Conservation (phyloP, 2,797 vertebrate genomes). For the Zonotrichia albicollis region DNA sequence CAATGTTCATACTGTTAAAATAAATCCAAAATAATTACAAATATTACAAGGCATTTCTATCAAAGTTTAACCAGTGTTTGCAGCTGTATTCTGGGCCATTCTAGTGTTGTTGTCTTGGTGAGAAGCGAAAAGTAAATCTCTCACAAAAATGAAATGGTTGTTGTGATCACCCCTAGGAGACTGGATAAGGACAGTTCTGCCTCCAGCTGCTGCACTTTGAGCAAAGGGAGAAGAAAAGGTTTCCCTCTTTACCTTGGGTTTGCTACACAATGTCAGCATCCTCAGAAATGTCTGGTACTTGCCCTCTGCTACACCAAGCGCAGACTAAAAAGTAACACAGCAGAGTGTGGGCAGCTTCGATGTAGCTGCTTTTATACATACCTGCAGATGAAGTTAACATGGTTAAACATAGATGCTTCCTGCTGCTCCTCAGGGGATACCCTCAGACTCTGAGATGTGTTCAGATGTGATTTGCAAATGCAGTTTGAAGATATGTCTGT, state of each 20-base stretch:
- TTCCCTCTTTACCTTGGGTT: background rate
- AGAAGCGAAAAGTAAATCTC: background rate
- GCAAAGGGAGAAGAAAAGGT: background rate
- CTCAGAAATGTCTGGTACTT: background rate
- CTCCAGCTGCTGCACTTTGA: background rate
- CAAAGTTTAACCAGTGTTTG: background rate
- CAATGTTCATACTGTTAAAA: background rate
- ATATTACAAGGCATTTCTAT: background rate
- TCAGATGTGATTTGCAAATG: background rate
- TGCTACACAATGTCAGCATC: background rate
- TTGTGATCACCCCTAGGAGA: background rate
- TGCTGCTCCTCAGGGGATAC: background rate
- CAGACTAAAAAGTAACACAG: background rate
- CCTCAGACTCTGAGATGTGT: background rate
- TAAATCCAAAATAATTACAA: conserved; percentile 5
- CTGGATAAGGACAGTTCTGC: background rate
- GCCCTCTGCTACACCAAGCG: background rate
- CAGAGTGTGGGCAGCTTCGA: background rate
- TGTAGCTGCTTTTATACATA: background rate
- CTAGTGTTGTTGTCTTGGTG: background rate
- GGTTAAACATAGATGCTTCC: background rate
- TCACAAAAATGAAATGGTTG: background rate
- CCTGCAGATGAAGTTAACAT: background rate
- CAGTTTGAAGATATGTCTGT: background rate
- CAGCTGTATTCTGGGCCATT: background rate